Base-by-base conservation (phyloP, 2,797 vertebrate genomes). In the Helicolenus hilgendorfi region DNA sequence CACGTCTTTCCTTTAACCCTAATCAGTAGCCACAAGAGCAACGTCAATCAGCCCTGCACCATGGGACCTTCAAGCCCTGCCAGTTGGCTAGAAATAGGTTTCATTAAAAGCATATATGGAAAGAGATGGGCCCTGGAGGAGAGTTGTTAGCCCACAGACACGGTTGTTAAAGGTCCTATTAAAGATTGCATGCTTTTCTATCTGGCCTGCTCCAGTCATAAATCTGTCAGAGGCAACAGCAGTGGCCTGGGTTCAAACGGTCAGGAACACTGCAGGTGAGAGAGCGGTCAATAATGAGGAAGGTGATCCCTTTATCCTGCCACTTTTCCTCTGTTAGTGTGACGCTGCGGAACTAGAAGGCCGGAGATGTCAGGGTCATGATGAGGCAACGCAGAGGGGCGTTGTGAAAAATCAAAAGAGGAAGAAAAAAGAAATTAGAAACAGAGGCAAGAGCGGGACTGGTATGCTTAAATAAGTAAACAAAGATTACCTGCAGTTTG, bases 211-310 rank as follows among this genome's bases (percentile, higher is more conserved):
- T 77, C 77, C 24, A 18, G 75, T 83, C 85, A 88, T 96, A 96
- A 96, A 97, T 95, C 92, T 89, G 87, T 91, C 88, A 55, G 65
- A 88, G 82, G 85, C 84, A 81, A 80, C 65, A 85, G 87, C 79
- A 56, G 80, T 68, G 88, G 79, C 38, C 73, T 24, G 88, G 56
- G 94, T 90, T 95, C 94, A 95, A 94, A 89, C 85, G 84, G 93
- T 91, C 89, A 91, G 78, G 77, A 88, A 72, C 81, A 79, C 92
- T 92, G 88, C 94, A 96, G 94, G 95, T 96, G 91, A 94, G 87
- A 91, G 79, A 63, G 72, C 65, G 56, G 77, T 85, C 68, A 79
- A 63, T 75, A 82, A 85, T 72, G 71, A 88, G 72, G 81, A 85
- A 83, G 91, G 79, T 69, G 69, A 88, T 78, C n/a, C 72, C 72